Conservation (phyloP, 2,888 invertebrate genomes). For the Heliconius ismenius region DNA sequence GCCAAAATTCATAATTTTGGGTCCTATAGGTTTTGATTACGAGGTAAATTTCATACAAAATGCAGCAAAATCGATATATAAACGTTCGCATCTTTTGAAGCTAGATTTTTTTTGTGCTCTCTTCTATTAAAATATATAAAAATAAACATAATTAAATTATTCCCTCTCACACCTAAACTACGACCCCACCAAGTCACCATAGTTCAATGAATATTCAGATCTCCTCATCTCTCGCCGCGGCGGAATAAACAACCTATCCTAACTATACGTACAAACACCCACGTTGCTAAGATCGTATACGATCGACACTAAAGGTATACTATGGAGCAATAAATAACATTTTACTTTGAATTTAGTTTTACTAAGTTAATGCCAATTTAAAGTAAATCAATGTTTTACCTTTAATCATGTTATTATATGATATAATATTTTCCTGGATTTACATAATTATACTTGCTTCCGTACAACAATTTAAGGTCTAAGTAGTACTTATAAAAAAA, state of each 20-base stretch:
- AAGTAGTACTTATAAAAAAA: too few species aligned
- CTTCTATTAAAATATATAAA: neutral
- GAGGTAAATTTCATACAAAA: too few species aligned
- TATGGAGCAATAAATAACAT: neutral
- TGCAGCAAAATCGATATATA: too few species aligned
- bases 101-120: too few species aligned
- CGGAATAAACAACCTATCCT: slow-evolving; percentile 30
- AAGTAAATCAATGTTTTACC: neutral
- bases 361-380: neutral
- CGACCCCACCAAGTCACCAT: slow-evolving; percentile 13
- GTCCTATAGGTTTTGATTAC: too few species aligned
- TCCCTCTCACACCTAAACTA: neutral
- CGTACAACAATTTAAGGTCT: too few species aligned
- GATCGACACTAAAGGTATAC: neutral
- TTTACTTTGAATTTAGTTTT: neutral
- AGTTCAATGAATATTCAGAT: slow-evolving; percentile 42
- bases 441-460: too few species aligned
- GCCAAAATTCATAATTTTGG: too few species aligned
- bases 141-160: neutral
- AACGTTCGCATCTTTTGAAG: too few species aligned
- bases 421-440: too few species aligned
- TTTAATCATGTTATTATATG: too few species aligned
- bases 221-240: slow-evolving; percentile 28
- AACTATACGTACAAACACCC: slow-evolving; percentile 19
- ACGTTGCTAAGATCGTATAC: slow-evolving; percentile 4